Evolutionary conservation across 1,140 invertebrate species (phyloP), one percentile per base, ranked within the genome.

Genomic region (Zaprionus lachaisei): DNA sequence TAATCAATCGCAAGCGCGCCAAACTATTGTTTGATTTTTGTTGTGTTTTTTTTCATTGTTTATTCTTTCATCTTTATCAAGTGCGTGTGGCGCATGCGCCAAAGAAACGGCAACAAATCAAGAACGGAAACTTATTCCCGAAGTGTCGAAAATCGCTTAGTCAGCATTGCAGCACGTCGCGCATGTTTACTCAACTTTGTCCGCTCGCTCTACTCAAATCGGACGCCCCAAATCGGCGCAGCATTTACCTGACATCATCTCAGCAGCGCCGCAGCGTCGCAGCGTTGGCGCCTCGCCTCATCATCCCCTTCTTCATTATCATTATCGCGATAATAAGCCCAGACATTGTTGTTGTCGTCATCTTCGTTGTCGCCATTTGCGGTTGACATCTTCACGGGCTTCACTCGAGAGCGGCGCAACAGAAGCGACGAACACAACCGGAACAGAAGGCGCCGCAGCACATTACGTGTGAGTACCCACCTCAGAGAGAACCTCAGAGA

Each of bases 321-420:
- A 15, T 49, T 51, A 72, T 55, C 38, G 54, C 24, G 61, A 61
- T 75, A 55, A 66, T 56, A 60, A 65, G 54, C 66, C 61, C 56
- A 41, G 34, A 54, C 66, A 37, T 41, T 22, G 64, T 47, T 17
- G n/a, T 47, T 17, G n/a, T 17, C 41, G 41, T 17, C 41, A n/a
- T 17, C 41, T n/a, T 44, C 54, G 66, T 28, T 56, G 65, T 86
- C 83, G 70, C 38, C 31, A 69, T 73, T 84, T 87, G 83, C 84
- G 83, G 83, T 89, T 87, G 55, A 72, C 76, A 84, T 81, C 71
- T 80, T 87, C 83, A 67, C 81, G 81, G 84, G 81, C 77, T 80
- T 83, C 70, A 75, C 71, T 66, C 64, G 20, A 65, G 55, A 74
- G 65, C 47, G 22, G 47, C 47, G 12, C 47, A 47, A 47, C 60